Evolutionary conservation across 2,113 vertebrate species (phyloP).

Genomic region (Polypterus senegalus): DNA sequence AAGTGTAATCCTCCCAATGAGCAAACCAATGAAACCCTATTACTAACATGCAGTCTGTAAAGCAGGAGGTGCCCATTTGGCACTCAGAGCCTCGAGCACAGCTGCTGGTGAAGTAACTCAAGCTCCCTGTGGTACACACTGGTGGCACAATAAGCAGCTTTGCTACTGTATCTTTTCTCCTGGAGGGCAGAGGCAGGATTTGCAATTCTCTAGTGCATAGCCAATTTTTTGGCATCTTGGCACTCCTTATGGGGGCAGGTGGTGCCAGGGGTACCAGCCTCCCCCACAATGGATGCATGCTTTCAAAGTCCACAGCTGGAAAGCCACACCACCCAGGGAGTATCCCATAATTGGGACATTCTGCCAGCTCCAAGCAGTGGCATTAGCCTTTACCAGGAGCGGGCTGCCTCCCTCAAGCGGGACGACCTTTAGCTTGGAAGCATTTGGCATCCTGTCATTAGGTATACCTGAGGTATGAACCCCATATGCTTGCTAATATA

Average conservation of each 20-base stretch:
- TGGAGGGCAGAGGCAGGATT: not conserved
- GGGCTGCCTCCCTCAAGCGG: not conserved
- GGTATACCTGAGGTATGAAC: slow-evolving; percentile 18
- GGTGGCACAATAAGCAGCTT: slow-evolving; percentile 2
- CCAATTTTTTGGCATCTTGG: not conserved
- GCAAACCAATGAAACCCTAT: too few species aligned
- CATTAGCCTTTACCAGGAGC: not conserved
- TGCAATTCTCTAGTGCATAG: not conserved
- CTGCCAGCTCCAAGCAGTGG: slow-evolving; percentile 33
- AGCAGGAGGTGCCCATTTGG: too few species aligned
- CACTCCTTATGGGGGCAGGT: not conserved
- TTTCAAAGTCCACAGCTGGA: slow-evolving; percentile 26
- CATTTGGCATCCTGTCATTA: slow-evolving; percentile 49
- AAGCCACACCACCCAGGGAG: slow-evolving; percentile 18
- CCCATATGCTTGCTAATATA: slow-evolving; percentile 48
- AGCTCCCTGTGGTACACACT: too few species aligned
- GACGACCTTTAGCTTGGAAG: slow-evolving; percentile 34
- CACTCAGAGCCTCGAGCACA: too few species aligned
- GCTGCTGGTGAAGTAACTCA: too few species aligned
- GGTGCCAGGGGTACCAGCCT: slow-evolving; percentile 10
- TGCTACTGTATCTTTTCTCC: slow-evolving; percentile 6
- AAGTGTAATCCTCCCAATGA: too few species aligned
- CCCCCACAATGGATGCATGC: not conserved
- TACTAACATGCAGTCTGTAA: not conserved
- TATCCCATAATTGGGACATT: slow-evolving; percentile 37